These are phyloP conservation scores for Prolemur simus DNA, from an alignment of 2,113 vertebrate genomes.

Conservation along the genomic window DNA sequence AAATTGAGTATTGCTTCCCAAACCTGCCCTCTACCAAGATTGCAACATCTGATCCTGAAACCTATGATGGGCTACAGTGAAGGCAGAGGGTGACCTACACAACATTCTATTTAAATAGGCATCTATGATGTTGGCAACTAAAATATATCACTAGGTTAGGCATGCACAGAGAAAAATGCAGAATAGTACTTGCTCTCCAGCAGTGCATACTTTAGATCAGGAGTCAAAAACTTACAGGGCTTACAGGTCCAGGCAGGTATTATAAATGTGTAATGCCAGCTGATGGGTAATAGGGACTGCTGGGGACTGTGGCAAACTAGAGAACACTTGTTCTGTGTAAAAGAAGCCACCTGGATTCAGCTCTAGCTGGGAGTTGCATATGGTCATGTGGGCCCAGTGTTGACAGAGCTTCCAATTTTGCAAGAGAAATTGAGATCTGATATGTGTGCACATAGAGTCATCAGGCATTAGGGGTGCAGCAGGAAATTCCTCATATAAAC, in stretches of 20 bases:
- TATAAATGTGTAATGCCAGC: background rate
- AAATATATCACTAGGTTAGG: background rate
- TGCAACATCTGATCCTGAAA: background rate
- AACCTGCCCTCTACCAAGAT: background rate
- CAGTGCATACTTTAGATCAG: background rate
- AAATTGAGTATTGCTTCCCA: background rate
- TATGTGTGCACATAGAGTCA: background rate
- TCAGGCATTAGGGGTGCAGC: background rate
- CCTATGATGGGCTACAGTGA: background rate
- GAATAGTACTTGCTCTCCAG: background rate
- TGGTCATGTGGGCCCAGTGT: background rate
- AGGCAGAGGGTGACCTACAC: background rate
- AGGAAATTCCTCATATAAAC: background rate
- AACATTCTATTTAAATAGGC: background rate
- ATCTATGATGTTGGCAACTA: background rate
- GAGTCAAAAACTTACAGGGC: background rate
- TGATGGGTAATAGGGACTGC: rapidly evolving
- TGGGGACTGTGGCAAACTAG: background rate
- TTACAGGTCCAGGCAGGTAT: background rate
- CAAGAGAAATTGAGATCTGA: background rate
- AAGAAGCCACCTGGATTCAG: background rate
- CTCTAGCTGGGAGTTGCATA: background rate
- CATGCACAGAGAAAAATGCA: background rate
- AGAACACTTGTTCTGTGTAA: background rate
- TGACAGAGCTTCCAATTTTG: background rate